Evolutionary conservation across 2,113 vertebrate genomes (phyloP).

Genomic region (Muntiacus muntjak): DNA sequence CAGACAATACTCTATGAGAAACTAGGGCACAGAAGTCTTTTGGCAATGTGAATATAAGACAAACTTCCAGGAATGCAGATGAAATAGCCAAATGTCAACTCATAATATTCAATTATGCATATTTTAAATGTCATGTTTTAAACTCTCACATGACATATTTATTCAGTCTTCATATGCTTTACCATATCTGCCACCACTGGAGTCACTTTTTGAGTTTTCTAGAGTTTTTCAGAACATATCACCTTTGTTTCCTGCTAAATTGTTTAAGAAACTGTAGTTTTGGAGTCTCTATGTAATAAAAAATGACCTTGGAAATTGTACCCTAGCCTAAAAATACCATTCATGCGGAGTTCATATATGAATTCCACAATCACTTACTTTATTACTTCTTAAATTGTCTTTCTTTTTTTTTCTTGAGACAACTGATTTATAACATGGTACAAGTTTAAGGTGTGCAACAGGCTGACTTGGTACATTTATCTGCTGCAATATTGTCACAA

Average conservation of each 20-base stretch:
- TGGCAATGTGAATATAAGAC: background rate
- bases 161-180: background rate
- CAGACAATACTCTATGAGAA: background rate
- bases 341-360: background rate
- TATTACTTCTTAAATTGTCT: background rate
- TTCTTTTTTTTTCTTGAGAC: background rate
- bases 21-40: background rate
- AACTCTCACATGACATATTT: background rate
- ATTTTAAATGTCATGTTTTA: background rate
- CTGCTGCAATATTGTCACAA: too few relatives aligned
- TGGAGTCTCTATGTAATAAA: background rate
- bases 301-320: background rate
- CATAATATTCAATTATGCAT: background rate
- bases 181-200: background rate
- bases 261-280: background rate
- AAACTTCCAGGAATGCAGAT: background rate
- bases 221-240: background rate
- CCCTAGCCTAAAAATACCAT: background rate
- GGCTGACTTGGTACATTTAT: background rate
- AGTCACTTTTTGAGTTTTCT: background rate
- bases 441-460: background rate
- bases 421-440: background rate
- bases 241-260: background rate
- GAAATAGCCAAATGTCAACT: background rate
- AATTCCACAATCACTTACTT: background rate